These are phyloP conservation scores for Maniola hyperantus DNA, from an alignment of 2,888 invertebrate species.

Conservation along the genomic window DNA sequence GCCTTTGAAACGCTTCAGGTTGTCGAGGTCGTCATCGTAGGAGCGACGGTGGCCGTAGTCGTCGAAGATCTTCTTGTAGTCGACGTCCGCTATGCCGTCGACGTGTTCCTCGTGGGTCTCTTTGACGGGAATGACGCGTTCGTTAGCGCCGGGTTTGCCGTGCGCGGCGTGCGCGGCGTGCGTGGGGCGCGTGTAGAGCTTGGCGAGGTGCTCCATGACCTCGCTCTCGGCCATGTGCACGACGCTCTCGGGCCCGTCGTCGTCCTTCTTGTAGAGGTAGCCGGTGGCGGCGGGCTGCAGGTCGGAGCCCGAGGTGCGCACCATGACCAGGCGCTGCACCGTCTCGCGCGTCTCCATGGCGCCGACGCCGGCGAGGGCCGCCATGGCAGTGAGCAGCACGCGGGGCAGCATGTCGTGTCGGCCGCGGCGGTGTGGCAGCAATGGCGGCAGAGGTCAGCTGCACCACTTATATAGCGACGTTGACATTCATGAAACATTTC, in stretches of 20 bases:
- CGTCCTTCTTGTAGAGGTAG: conserved; percentile 79
- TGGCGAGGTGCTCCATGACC: conserved; percentile 70
- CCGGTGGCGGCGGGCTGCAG: conserved; percentile 83
- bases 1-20: conserved; percentile 57
- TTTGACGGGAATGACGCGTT: conserved; percentile 65
- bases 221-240: conserved; percentile 73
- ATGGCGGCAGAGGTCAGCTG: conserved; percentile 70
- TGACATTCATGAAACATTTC: conserved; percentile 76
- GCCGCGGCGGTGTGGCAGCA: conserved; percentile 54
- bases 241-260: conserved; percentile 73
- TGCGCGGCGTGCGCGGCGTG: conserved; percentile 48
- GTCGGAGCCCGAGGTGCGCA: conserved; percentile 81
- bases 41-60: conserved; percentile 52
- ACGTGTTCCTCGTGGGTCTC: conserved; percentile 58
- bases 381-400: conserved; percentile 55
- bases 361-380: conserved; percentile 48
- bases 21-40: conserved; percentile 65
- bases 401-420: conserved; percentile 61
- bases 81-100: conserved; percentile 63
- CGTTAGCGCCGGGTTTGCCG: conserved; percentile 19
- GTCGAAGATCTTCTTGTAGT: conserved; percentile 61
- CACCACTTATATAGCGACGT: conserved; percentile 74
- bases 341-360: conserved; percentile 76
- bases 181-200: conserved; percentile 64
- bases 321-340: conserved; percentile 79